Conservation (phyloP, 2,113 vertebrate genomes). For the Epinephelus lanceolatus region DNA sequence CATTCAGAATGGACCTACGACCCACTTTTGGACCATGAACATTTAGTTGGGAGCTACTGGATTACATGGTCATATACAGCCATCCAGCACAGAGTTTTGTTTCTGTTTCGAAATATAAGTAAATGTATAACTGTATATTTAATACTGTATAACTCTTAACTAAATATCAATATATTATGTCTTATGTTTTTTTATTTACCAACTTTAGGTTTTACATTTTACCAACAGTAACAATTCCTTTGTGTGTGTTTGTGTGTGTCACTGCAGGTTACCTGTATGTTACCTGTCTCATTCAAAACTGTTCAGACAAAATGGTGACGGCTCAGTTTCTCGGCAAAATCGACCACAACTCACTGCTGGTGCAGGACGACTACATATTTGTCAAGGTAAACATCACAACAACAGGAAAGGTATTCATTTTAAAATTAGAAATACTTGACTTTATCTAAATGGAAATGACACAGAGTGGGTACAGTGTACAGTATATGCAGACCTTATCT, state of each 20-base stretch:
- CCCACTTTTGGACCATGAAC: too few relatives aligned
- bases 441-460: neutral
- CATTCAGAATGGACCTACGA: too few relatives aligned
- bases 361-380: constrained; percentile 95
- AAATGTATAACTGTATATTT: too few relatives aligned
- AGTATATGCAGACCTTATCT: neutral
- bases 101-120: too few relatives aligned
- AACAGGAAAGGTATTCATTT: neutral
- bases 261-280: constrained; percentile 90
- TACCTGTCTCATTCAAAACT: constrained; percentile 93
- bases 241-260: constrained; percentile 32
- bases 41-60: too few relatives aligned
- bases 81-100: too few relatives aligned
- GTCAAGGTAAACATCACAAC: constrained; percentile 88
- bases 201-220: too few relatives aligned
- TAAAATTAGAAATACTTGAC: too few relatives aligned
- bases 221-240: constrained; percentile 14
- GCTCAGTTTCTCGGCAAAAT: constrained; percentile 89
- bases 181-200: too few relatives aligned
- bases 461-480: neutral
- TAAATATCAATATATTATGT: too few relatives aligned
- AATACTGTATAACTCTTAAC: too few relatives aligned
- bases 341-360: constrained; percentile 90
- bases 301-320: constrained; percentile 87
- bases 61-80: too few relatives aligned